phyloP scores from a whole-genome alignment of 2,113 vertebrate genomes.

The Chaenocephalus aceratus region DNA sequence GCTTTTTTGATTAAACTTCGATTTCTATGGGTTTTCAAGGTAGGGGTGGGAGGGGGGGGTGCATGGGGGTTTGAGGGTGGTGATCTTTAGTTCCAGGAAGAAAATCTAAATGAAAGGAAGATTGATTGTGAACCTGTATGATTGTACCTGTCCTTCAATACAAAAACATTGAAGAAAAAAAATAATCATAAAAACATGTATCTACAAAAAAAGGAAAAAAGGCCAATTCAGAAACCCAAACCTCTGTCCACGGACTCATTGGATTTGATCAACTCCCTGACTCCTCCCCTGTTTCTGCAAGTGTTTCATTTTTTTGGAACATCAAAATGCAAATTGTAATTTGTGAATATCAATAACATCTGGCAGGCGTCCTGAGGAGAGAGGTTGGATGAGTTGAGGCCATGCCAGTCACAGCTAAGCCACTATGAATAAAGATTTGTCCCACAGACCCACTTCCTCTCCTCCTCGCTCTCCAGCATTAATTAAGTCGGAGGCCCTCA shows the following conservation, averaged over 20 bases:
- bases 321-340: conserved; percentile 76
- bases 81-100: too few species aligned
- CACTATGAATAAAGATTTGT: conserved; percentile 81
- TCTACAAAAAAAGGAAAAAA: too few species aligned
- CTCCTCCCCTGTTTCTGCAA: conserved; percentile 33
- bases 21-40: too few species aligned
- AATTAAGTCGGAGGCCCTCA: conserved; percentile 68
- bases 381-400: conserved; percentile 74
- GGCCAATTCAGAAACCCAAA: conserved; percentile 11
- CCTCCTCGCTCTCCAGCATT: conserved; percentile 57
- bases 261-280: conserved; percentile 50
- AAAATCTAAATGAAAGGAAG: too few species aligned
- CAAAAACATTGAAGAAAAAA: too few species aligned
- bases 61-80: too few species aligned
- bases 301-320: conserved; percentile 35
- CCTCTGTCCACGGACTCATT: conserved; percentile 21
- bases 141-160: too few species aligned
- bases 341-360: conserved; percentile 83
- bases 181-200: too few species aligned
- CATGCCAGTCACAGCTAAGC: conserved; percentile 77
- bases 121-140: too few species aligned
- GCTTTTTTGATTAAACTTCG: too few species aligned
- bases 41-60: too few species aligned
- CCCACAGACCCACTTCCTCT: conserved; percentile 59
- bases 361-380: conserved; percentile 69